Evolutionary conservation across 2,797 vertebrate species (phyloP), one percentile per base, ranked within the genome.

Genomic region (Acanthis flammea): DNA sequence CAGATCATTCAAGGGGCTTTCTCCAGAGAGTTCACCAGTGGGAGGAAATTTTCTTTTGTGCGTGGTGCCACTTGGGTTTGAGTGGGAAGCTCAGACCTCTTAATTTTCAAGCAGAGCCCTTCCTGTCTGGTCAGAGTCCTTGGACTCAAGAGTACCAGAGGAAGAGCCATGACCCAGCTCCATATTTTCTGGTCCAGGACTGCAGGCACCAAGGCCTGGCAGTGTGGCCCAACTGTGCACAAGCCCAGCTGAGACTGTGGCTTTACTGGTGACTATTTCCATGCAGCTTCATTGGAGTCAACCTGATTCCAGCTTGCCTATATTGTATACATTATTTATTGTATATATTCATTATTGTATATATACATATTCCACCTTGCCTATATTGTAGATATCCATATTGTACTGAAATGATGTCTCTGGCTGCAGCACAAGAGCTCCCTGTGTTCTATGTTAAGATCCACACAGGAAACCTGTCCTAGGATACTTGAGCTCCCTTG

Each of bases 371-470:
- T 75, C 18, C 37, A 51, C 2, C 35, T 78, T 78, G 41, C n/a
- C 60, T 50, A 1, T 9, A 1, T 5, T 35, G 33, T 35, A 24
- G 35, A 18, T 35, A 35, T 35, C 35, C 16, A 35, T 35, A 57
- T 35, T 18, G 9, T 51, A 15, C 53, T 51, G 55, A 79, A 73
- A 48, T 2, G 3, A 24, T 14, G 25, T 30, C 60, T 83, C 60
- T 83, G 39, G 41, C 17, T 47, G 35, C 30, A 54, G 27, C 25
- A 12, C 25, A 44, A 19, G 44, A 76, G 7, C 11, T 24, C 19
- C 2, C 8, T 23, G 7, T 1, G 4, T 55, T 21, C 18, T 5
- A 0, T 41, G 21, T 39, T 72, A 61, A 48, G 31, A 24, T 58
- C 41, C 51, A 33, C 12, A 9, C 9, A 42, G 57, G 25, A 83